Evolutionary conservation across 2,888 invertebrate species (phyloP).

Genomic region (Spisula subtruncata): DNA sequence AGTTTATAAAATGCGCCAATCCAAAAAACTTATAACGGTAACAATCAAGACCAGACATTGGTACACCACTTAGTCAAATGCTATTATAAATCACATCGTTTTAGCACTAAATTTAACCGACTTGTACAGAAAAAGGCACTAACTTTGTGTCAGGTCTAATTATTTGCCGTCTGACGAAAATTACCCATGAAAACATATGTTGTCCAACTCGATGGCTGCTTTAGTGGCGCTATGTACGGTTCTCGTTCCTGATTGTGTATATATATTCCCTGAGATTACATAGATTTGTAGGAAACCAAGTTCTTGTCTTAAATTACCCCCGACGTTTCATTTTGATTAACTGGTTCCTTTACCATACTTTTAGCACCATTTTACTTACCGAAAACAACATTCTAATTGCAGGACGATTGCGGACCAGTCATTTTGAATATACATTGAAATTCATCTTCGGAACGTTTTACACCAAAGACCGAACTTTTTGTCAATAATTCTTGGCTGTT

Average conservation of each 20-base stretch:
- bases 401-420: slow-evolving; percentile 9
- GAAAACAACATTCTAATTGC: neutral
- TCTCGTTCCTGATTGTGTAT: neutral
- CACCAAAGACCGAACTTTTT: slow-evolving; percentile 22
- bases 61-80: neutral
- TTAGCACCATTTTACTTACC: slow-evolving; percentile 7
- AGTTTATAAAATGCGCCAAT: neutral
- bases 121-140: neutral
- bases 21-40: neutral
- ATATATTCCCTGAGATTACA: neutral
- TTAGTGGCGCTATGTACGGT: neutral
- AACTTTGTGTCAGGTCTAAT: neutral
- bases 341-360: neutral
- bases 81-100: slow-evolving; percentile 2
- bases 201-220: slow-evolving; percentile 7
- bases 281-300: neutral
- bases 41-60: neutral
- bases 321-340: neutral
- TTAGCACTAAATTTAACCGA: slow-evolving; percentile 17
- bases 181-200: slow-evolving; percentile 10
- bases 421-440: neutral
- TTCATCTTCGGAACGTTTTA: neutral
- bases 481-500: slow-evolving; percentile 53
- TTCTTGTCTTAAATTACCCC: neutral
- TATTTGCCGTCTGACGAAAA: slow-evolving; percentile 1